Evolutionary conservation across 1,140 invertebrate species (phyloP).

Genomic region (Chrysoperla carnea): DNA sequence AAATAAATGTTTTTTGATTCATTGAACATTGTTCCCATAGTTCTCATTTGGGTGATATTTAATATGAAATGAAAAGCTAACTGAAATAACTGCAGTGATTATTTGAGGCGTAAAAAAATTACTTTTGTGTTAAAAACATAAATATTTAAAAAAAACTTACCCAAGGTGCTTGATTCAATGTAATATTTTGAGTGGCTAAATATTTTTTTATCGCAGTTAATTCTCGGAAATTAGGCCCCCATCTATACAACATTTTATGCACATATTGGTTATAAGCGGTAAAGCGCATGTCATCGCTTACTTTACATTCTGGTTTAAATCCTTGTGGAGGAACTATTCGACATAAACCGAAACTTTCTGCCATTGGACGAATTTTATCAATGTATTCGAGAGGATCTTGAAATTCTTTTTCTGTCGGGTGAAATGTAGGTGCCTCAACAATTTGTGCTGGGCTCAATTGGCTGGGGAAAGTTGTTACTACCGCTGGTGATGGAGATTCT

Average conservation of each 20-base stretch:
- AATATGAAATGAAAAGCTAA: not conserved
- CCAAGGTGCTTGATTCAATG: slow-evolving; percentile 55
- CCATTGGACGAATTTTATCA: slow-evolving; percentile 58
- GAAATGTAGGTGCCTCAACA: slow-evolving; percentile 67
- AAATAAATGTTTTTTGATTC: not conserved
- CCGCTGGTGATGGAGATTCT: slow-evolving; percentile 24
- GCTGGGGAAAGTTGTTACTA: slow-evolving; percentile 31
- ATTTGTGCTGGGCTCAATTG: slow-evolving; percentile 33
- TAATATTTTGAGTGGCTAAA: slow-evolving; percentile 58
- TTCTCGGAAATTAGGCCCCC: slow-evolving; percentile 78
- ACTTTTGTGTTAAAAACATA: too few relatives aligned
- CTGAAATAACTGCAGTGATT: not conserved
- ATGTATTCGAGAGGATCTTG: slow-evolving; percentile 83
- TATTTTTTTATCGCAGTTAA: slow-evolving; percentile 74
- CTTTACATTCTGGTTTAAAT: slow-evolving; percentile 78
- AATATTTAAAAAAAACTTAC: too few relatives aligned
- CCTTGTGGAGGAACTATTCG: slow-evolving; percentile 71
- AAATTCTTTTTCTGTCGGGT: slow-evolving; percentile 68
- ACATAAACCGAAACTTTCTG: slow-evolving; percentile 74
- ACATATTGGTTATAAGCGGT: slow-evolving; percentile 77
- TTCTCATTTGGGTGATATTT: not conserved
- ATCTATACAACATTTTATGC: slow-evolving; percentile 71
- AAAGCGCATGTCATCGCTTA: slow-evolving; percentile 72
- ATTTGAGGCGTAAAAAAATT: not conserved
- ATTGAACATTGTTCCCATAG: not conserved